Base-by-base conservation (phyloP, 2,797 vertebrate species). In the Neosalanx taihuensis region DNA sequence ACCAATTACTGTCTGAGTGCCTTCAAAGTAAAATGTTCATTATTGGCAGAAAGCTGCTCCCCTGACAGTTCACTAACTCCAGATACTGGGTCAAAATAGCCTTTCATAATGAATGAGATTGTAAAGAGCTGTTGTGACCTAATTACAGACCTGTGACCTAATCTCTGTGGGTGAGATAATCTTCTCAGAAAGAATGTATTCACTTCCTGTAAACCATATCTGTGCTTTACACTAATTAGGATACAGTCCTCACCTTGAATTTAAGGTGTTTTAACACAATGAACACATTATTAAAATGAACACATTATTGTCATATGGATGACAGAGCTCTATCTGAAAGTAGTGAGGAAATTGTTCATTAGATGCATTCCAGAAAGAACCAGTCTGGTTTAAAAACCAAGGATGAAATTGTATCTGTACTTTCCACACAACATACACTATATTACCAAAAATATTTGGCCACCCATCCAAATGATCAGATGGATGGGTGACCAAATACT, bases 61-160 rank as follows among this genome's bases (percentile, higher is more conserved):
- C 15, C 64, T 57, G 71, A 73, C 72, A 78, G 73, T 9, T 4
- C 74, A 76, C 76, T 29, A 83, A 81, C 51, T 72, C 69, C 13
- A 69, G 5, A 68, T 51, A 76, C 59, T 83, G 79, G 74, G 83
- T 82, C 80, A 83, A 46, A 46, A 46, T 77, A 84, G 87, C 80
- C 86, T 87, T 88, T 81, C 88, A 87, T 87, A 74, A 90, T 76
- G 74, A 76, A 69, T 81, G 79, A 85, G 67, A 70, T 78, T 76
- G 80, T 56, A 76, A 80, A 80, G 74, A 79, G 81, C 74, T 76
- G 78, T 60, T 77, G 75, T 86, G 86, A 87, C 88, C 87, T 83
- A 79, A 85, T 85, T 87, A 81, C 58, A n/a, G 71, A 64, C 68
- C 23, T 26, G 23, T 26, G 71, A 63, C 23, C 53, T 20, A 29